phyloP scores from a whole-genome alignment of 2,113 vertebrate genomes.

The Eclectus roratus region DNA sequence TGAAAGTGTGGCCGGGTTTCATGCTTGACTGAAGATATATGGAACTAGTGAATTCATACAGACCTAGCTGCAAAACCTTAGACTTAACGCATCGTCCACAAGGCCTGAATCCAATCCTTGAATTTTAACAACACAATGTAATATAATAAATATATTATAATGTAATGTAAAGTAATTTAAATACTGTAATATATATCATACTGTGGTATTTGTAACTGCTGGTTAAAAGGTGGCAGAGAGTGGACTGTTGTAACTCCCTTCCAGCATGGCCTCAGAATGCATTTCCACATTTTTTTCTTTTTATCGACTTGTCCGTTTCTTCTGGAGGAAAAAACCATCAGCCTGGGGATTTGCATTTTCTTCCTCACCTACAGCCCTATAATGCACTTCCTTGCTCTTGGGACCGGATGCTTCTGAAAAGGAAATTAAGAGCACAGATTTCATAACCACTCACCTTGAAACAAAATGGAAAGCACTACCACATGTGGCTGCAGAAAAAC shows the following conservation, averaged over 20 bases:
- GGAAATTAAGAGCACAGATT: slow-evolving; percentile 52
- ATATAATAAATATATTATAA: neutral
- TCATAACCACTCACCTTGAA: slow-evolving; percentile 51
- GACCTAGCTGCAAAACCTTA: neutral
- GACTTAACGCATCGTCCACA: neutral
- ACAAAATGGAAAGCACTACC: slow-evolving; percentile 21
- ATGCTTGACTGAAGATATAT: neutral
- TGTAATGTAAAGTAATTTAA: neutral
- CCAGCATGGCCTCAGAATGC: neutral
- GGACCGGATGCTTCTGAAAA: slow-evolving; percentile 25
- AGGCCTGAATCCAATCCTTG: neutral
- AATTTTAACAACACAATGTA: neutral
- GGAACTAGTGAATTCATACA: neutral
- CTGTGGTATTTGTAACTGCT: neutral
- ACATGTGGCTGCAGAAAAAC: neutral
- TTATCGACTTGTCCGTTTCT: neutral
- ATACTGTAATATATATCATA: neutral
- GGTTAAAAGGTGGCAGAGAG: neutral
- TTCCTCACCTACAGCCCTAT: slow-evolving; percentile 2
- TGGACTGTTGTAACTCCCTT: neutral
- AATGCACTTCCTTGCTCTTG: slow-evolving; percentile 43
- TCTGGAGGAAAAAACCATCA: neutral
- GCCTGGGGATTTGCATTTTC: slow-evolving; percentile 15
- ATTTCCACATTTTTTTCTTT: neutral
- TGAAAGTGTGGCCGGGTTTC: neutral